Base-by-base conservation (phyloP, 92 coral and sea anemone genomes). In the Porites evermanni region DNA sequence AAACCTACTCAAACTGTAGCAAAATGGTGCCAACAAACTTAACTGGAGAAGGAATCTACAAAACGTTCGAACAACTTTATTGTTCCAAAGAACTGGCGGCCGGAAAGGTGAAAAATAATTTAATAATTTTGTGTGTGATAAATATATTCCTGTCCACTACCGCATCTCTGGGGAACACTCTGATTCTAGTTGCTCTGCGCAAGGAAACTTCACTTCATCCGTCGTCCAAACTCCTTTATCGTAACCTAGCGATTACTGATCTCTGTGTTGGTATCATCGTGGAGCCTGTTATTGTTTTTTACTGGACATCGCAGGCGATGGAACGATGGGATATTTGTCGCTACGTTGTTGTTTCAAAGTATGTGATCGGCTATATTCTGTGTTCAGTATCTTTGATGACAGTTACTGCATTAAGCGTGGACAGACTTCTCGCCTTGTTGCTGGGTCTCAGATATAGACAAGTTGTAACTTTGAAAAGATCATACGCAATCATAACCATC, bases 401-500 rank as follows among this genome's bases (percentile, higher is more conserved):
- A n/a, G 0, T 67, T 17, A 23, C 75, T 7, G 50, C 63, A 23
- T 12, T 67, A 69, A 53, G 75, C 75, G 75, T 69, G 64, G 84
- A 80, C 67, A 51, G 84, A 53, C 74, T 80, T 52, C 84, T 80
- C 51, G 84, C 84, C n/a, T 17, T 84, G 70, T 26, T 18, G 10
- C 51, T 84, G 18, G 64, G 71, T 12, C 60, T 63, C 29, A 61
- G 81, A 26, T 84, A 84, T 66, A 74, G 66, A 19, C 71, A 64
- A 53, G 23, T 58, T 53, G 82, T 74, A 6, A 77, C 47, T 38
- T 38, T 38, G 47, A 38, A 38, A 38, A 38, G 47, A 38, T 3
- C 47, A 38, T 38, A 38, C 47, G 47, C 47, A 38, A 38, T 38
- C 4, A 38, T 38, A 38, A 38, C 47, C 5, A 38, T 38, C 47